phyloP scores from a whole-genome alignment of 2,888 invertebrate species.

The Drosophila parthenogenetica region DNA sequence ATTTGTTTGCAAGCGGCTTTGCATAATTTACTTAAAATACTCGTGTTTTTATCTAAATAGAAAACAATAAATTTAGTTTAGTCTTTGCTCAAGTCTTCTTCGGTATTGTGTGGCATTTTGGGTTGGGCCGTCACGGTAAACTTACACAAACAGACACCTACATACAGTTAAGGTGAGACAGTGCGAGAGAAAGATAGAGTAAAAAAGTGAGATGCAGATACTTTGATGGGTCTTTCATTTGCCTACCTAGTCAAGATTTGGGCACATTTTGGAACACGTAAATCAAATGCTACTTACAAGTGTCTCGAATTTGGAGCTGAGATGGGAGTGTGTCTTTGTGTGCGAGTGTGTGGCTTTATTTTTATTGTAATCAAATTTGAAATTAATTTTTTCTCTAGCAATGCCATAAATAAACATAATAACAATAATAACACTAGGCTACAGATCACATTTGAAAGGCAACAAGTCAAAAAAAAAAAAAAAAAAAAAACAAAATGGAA shows the following conservation, averaged over 20 bases:
- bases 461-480: constrained; percentile 30
- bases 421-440: constrained; percentile 68
- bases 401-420: constrained; percentile 73
- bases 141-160: constrained; percentile 24
- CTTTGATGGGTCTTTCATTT: constrained; percentile 35
- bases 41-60: constrained; percentile 56
- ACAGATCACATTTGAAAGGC: constrained; percentile 30
- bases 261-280: constrained; percentile 52
- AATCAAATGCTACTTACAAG: constrained; percentile 71
- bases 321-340: constrained; percentile 7
- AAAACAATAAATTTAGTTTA: constrained; percentile 67
- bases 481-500: neutral
- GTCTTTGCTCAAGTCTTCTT: constrained; percentile 41
- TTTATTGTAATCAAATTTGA: constrained; percentile 78
- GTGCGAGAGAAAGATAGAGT: neutral
- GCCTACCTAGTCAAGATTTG: constrained; percentile 39
- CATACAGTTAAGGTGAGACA: neutral
- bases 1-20: constrained; percentile 57
- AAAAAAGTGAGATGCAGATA: constrained; percentile 9
- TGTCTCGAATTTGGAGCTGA: constrained; percentile 32
- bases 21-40: constrained; percentile 53
- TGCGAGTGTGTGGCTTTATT: constrained; percentile 60
- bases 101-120: constrained; percentile 39
- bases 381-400: constrained; percentile 71
- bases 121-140: constrained; percentile 54